Evolutionary conservation across 1,140 invertebrate genomes (phyloP), one percentile per base, ranked within the genome.

Genomic region (Ceratina japonica): DNA sequence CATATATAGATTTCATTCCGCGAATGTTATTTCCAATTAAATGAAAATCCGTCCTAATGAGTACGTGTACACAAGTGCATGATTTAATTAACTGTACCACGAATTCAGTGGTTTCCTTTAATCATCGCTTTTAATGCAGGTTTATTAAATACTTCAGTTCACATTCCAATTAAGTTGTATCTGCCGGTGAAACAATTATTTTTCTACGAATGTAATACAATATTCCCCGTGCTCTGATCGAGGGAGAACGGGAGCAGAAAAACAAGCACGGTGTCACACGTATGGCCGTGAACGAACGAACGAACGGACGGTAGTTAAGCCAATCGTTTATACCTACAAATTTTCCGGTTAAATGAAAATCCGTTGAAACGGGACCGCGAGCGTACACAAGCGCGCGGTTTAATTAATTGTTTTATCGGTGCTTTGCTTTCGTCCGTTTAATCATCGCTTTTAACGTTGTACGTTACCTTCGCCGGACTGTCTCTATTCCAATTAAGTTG

Each of bases 251-350:
- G 37, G n/a, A n/a, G 7, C 52, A 13, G 3, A 54, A 18, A 16
- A 56, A 56, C 54, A 56, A 18, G 54, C 54, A 56, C 54, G 54
- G 15, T 44, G 27, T 31, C 27, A 31, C 27, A 31, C 27, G 27
- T 4, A 44, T 44, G 5, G 37, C 37, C 10, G 10, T 44, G 10
- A 44, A 59, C 37, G 49, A 73, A 37, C 5, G 51, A 18, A n/a
- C n/a, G n/a, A n/a, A n/a, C n/a, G n/a, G 49, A 7, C 5, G 51
- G 22, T 37, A 51, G 72, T 65, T 59, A 64, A 79, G 18, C 22
- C 12, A 37, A n/a, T 1, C 51, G 16, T 73, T 24, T 79, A 65
- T 49, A 74, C 74, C 73, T 79, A 69, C 61, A 74, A 62, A 79
- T 79, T 79, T 59, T 27, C 63, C 49, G 69, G 24, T 37, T 44